phyloP scores from a whole-genome alignment of 2,797 vertebrate species.

The Parauchenoglanis ngamensis region DNA sequence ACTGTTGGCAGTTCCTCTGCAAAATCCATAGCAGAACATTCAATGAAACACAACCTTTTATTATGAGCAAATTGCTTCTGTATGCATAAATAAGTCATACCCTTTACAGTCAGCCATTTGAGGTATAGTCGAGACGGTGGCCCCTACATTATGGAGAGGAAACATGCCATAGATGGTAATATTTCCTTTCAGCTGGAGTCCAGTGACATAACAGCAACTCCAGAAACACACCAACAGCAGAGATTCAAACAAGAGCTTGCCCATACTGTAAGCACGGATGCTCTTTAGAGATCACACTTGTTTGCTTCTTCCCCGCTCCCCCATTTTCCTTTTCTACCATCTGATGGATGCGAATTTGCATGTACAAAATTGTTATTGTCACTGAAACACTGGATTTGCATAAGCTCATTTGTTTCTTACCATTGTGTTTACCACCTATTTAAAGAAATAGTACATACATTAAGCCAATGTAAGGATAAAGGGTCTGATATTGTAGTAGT shows the following conservation, averaged over 20 bases:
- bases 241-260: not conserved
- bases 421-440: conserved; percentile 45
- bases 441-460: conserved; percentile 49
- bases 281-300: not conserved
- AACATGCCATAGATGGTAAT: conserved; percentile 80
- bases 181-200: conserved; percentile 73
- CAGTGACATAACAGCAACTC: conserved; percentile 54
- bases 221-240: conserved; percentile 55
- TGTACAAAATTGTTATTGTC: conserved; percentile 49
- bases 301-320: not conserved
- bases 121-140: conserved; percentile 52
- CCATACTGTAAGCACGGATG: conserved; percentile 44
- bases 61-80: not conserved
- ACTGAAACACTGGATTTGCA: conserved; percentile 63
- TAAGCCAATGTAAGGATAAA: conserved; percentile 38
- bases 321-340: conserved; percentile 28
- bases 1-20: conserved; percentile 68
- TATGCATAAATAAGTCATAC: conserved; percentile 62
- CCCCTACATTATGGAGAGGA: conserved; percentile 69
- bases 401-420: conserved; percentile 61
- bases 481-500: not conserved
- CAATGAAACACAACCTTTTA: not conserved
- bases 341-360: conserved; percentile 59
- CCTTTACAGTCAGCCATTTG: conserved; percentile 64
- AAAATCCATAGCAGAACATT: not conserved